Conservation (phyloP, 1,140 invertebrate genomes). For the Heliconius hewitsoni region DNA sequence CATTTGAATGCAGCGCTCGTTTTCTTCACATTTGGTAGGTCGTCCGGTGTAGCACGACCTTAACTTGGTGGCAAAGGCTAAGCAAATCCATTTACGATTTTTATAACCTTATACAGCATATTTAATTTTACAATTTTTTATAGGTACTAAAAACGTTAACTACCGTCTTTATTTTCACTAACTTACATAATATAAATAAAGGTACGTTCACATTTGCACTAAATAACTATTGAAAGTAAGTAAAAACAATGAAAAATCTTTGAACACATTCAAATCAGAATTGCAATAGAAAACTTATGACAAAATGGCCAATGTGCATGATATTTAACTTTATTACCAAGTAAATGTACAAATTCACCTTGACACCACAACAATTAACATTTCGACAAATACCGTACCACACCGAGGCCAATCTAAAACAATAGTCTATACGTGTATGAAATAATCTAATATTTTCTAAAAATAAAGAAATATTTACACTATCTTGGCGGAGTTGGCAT, state of each 20-base stretch:
- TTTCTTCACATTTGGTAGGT: slow-evolving; percentile 51
- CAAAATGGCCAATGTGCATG: neutral
- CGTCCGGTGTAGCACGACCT: slow-evolving; percentile 49
- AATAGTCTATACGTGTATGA: neutral
- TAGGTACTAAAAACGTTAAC: neutral
- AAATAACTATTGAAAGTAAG: too few species aligned
- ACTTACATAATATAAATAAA: too few species aligned
- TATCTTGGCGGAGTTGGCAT: neutral
- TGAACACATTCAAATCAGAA: neutral
- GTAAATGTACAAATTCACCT: slow-evolving; percentile 39
- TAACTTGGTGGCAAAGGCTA: slow-evolving; percentile 41
- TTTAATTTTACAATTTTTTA: neutral
- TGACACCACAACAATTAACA: slow-evolving; percentile 42
- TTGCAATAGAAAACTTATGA: slow-evolving; percentile 8
- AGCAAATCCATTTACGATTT: slow-evolving; percentile 32
- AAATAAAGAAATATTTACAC: slow-evolving; percentile 5
- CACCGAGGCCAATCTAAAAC: slow-evolving; percentile 29
- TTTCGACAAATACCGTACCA: slow-evolving; percentile 36
- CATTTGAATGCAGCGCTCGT: slow-evolving; percentile 41
- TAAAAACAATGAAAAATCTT: neutral
- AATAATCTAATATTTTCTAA: neutral
- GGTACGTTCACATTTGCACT: too few species aligned
- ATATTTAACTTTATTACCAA: slow-evolving; percentile 24
- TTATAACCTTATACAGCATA: slow-evolving; percentile 23
- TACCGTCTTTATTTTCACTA: too few species aligned